phyloP scores from a whole-genome alignment of 2,113 vertebrate genomes.

The Coregonus clupeaformis region DNA sequence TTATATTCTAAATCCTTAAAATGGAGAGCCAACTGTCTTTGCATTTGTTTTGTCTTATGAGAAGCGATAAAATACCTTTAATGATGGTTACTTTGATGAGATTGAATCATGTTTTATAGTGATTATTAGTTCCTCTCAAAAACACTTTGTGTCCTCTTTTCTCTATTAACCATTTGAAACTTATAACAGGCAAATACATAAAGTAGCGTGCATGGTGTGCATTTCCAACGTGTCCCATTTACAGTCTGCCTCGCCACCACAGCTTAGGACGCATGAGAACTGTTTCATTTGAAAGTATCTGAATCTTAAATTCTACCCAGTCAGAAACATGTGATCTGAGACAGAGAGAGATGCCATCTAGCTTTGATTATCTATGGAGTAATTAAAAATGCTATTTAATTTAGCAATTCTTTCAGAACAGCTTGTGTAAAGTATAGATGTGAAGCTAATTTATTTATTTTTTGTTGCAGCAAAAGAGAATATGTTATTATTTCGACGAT shows the following conservation, averaged over 20 bases:
- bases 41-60: neutral
- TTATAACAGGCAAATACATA: too few species aligned
- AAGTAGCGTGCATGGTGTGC: too few species aligned
- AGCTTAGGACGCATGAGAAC: neutral
- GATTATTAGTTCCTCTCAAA: too few species aligned
- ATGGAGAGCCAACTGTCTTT: too few species aligned
- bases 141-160: too few species aligned
- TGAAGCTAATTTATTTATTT: neutral
- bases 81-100: neutral
- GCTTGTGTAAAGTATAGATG: neutral
- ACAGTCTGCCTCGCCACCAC: neutral
- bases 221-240: neutral
- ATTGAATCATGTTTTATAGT: neutral
- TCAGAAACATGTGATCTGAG: too few species aligned
- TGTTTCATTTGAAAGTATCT: neutral
- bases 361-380: slow-evolving; percentile 2
- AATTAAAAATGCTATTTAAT: slow-evolving; percentile 9
- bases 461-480: slow-evolving; percentile 10
- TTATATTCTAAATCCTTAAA: too few species aligned
- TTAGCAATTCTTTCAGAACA: neutral
- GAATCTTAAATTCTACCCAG: too few species aligned
- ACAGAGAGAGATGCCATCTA: neutral
- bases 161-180: too few species aligned
- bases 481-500: neutral
- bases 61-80: neutral